phyloP scores from a whole-genome alignment of 2,888 invertebrate species.

The Euproctis similis region DNA sequence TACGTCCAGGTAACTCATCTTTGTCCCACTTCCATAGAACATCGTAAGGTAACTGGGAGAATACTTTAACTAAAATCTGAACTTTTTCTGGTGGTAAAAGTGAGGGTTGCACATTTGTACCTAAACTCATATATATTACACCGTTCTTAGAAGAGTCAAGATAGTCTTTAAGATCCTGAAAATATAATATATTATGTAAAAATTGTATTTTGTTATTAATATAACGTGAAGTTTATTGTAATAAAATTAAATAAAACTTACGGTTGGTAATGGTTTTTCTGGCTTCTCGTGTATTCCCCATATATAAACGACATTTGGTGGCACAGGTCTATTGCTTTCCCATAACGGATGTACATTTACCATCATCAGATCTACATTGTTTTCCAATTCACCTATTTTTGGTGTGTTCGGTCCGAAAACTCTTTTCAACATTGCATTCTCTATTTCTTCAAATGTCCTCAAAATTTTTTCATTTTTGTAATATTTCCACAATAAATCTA shows the following conservation, averaged over 20 bases:
- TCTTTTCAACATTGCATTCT: slow-evolving; percentile 15
- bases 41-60: slow-evolving; percentile 43
- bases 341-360: slow-evolving; percentile 38
- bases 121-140: slow-evolving; percentile 32
- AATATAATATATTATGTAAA: not conserved
- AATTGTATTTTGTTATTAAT: too few species aligned
- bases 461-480: slow-evolving; percentile 7
- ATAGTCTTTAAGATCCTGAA: slow-evolving; percentile 37
- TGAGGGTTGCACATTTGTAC: slow-evolving; percentile 29
- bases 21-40: slow-evolving; percentile 55
- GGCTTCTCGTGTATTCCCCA: slow-evolving; percentile 35
- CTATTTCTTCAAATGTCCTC: slow-evolving; percentile 7
- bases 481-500: slow-evolving; percentile 15
- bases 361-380: slow-evolving; percentile 28
- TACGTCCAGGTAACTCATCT: slow-evolving; percentile 24
- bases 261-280: slow-evolving; percentile 26
- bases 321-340: slow-evolving; percentile 29
- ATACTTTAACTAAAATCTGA: slow-evolving; percentile 33
- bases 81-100: slow-evolving; percentile 33
- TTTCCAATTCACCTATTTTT: slow-evolving; percentile 7
- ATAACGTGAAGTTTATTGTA: too few species aligned
- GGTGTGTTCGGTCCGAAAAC: slow-evolving; percentile 24
- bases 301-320: slow-evolving; percentile 33
- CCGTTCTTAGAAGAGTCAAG: slow-evolving; percentile 27
- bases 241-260: slow-evolving; percentile 12